Conservation (phyloP, 1,140 invertebrate species). For the Halotydeus destructor region DNA sequence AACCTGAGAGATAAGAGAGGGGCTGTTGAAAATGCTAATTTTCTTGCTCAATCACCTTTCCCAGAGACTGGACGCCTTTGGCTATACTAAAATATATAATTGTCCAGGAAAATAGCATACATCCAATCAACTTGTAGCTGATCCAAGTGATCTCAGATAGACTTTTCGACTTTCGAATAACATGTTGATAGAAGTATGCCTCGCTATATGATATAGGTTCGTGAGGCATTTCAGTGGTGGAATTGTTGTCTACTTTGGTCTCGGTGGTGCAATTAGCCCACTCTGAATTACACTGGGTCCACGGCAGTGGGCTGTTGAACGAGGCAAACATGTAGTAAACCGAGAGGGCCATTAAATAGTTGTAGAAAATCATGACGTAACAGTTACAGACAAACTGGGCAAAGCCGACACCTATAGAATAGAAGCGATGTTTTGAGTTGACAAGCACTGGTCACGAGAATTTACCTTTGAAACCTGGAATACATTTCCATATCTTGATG, state of each 20-base stretch:
- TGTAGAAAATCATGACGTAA: constrained; percentile 25
- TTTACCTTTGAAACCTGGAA: constrained; percentile 19
- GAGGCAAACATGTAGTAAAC: constrained; percentile 26
- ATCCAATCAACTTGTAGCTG: constrained; percentile 25
- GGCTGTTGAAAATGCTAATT: no score
- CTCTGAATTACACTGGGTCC: constrained; percentile 20
- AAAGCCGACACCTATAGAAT: constrained; percentile 25
- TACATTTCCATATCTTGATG: constrained; percentile 18
- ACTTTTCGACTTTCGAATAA: constrained; percentile 7
- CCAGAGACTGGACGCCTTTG: constrained; percentile 27
- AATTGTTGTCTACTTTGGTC: not conserved
- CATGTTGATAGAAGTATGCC: constrained; percentile 1
- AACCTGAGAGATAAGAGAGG: constrained; percentile 35
- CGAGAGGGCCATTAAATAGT: constrained; percentile 24
- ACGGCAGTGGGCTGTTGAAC: constrained; percentile 21
- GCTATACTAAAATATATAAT: constrained; percentile 27
- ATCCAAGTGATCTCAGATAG: constrained; percentile 12
- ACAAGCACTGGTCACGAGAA: not conserved
- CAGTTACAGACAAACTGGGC: constrained; percentile 23
- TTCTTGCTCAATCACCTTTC: constrained; percentile 26
- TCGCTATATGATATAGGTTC: not conserved
- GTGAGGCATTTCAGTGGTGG: not conserved
- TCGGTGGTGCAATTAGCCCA: constrained; percentile 16
- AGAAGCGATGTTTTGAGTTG: not conserved
- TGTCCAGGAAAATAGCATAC: constrained; percentile 25